Evolutionary conservation across 2,113 vertebrate genomes (phyloP).

Genomic region (Toxostoma redivivum): DNA sequence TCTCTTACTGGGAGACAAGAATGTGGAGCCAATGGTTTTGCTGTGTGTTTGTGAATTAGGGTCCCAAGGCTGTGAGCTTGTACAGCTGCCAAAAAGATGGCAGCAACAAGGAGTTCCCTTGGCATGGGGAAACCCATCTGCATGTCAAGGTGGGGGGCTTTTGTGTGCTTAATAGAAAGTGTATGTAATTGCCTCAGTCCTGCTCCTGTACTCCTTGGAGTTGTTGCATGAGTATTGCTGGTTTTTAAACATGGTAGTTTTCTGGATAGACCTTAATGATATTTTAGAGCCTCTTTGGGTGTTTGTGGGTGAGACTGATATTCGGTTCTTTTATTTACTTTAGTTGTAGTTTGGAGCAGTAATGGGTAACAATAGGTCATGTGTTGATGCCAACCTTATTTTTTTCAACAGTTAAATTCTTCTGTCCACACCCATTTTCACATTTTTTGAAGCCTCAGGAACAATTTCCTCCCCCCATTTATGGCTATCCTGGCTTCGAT

Average conservation of each 20-base stretch:
- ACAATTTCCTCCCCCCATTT: not conserved
- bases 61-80: not conserved
- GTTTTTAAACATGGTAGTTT: not conserved
- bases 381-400: not conserved
- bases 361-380: not conserved
- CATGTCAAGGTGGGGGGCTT: fast-evolving
- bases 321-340: not conserved
- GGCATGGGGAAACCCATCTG: not conserved
- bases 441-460: not conserved
- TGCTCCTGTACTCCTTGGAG: not conserved
- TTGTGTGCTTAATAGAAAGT: not conserved
- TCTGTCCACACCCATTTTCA: not conserved
- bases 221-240: not conserved
- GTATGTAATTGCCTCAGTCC: not conserved
- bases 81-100: not conserved
- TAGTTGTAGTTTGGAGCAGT: not conserved
- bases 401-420: not conserved
- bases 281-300: not conserved
- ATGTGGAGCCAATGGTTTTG: not conserved
- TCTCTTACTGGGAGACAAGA: not conserved
- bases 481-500: not conserved
- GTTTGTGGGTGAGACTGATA: not conserved
- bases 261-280: not conserved
- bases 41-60: not conserved
- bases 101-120: not conserved